Evolutionary conservation across 2,888 invertebrate species (phyloP), one percentile per base, ranked within the genome.

Genomic region (Yponomeuta evonymella): DNA sequence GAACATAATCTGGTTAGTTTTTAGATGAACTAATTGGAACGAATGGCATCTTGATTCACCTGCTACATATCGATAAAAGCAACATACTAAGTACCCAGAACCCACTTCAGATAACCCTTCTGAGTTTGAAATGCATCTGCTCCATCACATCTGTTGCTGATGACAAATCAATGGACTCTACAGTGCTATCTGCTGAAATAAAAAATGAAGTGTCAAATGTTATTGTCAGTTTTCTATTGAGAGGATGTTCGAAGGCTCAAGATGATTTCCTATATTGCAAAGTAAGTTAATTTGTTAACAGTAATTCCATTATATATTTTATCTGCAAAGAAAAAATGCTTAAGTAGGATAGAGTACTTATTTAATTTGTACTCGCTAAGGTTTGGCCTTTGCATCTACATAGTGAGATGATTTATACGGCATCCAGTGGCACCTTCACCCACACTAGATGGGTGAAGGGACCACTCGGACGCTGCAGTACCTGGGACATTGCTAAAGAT

Each of bases 181-280:
- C 75, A 36, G 73, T 78, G 72, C 48, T 75, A 23, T 70, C 81
- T 77, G 70, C 79, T 6, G 84, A 85, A 72, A 73, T 81, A 10
- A 89, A 88, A 74, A 79, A 89, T 72, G 76, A 82, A 66, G 85
- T 92, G 71, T 85, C 88, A 48, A 76, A 86, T 76, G 75, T 88
- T 71, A 84, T 93, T 75, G 75, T 92, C 36, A 82, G 79, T 69
- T 86, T 89, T 76, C 75, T 94, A 65, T 79, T 87, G 79, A 86
- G 79, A 72, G 86, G 87, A 10, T 80, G 79, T 73, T 74, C 76
- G 33, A 85, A 83, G 72, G 77, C 78, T 68, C 83, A 86, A 74
- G 90, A 93, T 83, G 90, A 93, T 74, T 84, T 91, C 76, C 78
- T 90, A 65, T 89, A 90, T 78, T 90, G 87, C 78, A 93, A 93